Evolutionary conservation across 2,113 vertebrate species (phyloP).

Genomic region (Pyrgilauda ruficollis): DNA sequence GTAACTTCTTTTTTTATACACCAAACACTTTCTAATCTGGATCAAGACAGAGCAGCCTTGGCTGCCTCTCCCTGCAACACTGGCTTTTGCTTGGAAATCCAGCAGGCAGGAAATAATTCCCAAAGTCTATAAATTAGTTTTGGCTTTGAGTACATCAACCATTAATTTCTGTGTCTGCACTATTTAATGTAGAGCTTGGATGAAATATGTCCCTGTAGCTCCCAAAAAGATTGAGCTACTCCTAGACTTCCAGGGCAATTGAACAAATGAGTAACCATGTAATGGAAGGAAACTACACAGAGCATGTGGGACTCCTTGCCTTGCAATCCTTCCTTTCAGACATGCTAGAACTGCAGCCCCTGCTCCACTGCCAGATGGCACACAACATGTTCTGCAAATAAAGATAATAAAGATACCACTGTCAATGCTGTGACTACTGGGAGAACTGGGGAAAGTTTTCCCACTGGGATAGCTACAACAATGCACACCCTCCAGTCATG

Average conservation of each 20-base stretch:
- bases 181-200: neutral
- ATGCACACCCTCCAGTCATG: neutral
- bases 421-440: neutral
- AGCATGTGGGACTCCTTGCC: neutral
- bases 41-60: neutral
- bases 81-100: conserved; percentile 26
- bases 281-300: neutral
- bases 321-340: neutral
- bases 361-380: neutral
- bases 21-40: neutral
- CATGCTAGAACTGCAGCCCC: neutral
- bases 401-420: conserved; percentile 2
- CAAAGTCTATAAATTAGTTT: conserved; percentile 19
- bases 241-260: neutral
- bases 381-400: neutral
- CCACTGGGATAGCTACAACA: neutral
- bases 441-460: neutral
- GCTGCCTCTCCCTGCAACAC: neutral
- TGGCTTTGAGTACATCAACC: neutral
- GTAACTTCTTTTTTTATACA: neutral
- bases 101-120: conserved; percentile 46
- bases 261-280: neutral
- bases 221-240: conserved; percentile 20
- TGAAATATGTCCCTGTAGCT: neutral
- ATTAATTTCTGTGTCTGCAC: conserved; percentile 14